Percentiles rank a stretch among this genome's conserved stretches.
phyloP scores from a whole-genome alignment of 2,113 vertebrate species.

The Actenoides lindsayi region DNA sequence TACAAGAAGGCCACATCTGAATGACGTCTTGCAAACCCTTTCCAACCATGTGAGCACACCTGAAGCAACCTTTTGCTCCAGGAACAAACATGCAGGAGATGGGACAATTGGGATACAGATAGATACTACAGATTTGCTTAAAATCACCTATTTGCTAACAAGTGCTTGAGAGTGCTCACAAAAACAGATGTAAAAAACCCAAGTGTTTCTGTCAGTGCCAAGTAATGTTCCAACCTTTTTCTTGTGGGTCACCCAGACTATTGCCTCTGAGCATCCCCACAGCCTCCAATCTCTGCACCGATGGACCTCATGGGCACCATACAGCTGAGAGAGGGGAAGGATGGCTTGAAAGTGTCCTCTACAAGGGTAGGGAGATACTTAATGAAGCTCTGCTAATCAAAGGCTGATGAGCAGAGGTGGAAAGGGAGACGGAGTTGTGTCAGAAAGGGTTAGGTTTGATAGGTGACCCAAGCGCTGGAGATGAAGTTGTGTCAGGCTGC shows the following conservation, averaged over 20 bases:
- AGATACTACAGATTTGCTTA: not conserved
- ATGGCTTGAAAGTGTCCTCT: not conserved
- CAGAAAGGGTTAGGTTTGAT: not conserved
- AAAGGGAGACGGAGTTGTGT: rapidly evolving
- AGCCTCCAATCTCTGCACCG: rapidly evolving
- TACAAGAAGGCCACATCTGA: not conserved
- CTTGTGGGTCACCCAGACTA: not conserved
- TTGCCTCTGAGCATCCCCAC: not conserved
- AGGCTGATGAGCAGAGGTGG: not conserved
- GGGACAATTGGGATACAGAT: not conserved
- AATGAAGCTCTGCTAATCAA: not conserved
- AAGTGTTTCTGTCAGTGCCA: not conserved
- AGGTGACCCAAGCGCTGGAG: not conserved
- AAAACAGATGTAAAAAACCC: not conserved
- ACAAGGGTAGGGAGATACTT: not conserved
- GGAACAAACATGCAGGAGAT: not conserved
- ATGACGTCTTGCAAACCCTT: not conserved
- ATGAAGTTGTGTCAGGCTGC: not conserved
- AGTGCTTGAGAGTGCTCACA: not conserved
- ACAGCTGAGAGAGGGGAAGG: not conserved
- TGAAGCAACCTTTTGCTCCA: not conserved
- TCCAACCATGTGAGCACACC: not conserved
- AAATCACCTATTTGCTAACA: not conserved
- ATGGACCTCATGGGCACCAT: not conserved
- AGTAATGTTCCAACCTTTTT: not conserved